Evolutionary conservation across 2,888 invertebrate genomes (phyloP).

Genomic region (Hoplodrina blanda): DNA sequence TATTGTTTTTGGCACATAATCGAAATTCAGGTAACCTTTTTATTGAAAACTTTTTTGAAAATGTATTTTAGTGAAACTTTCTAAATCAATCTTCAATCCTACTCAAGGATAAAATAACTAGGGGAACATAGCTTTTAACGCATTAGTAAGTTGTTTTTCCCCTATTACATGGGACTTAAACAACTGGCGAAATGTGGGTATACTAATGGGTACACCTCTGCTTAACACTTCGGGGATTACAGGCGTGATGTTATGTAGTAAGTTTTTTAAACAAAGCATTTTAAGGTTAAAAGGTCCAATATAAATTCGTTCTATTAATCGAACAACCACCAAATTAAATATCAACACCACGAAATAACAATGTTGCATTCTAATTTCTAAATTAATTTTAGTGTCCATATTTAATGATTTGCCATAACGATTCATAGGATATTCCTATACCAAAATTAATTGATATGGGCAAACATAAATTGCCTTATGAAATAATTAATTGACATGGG

Average conservation of each 20-base stretch:
- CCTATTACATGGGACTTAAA: too few relatives aligned
- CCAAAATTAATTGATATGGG: constrained; percentile 11
- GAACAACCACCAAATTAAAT: neutral
- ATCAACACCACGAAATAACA: neutral
- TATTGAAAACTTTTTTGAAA: neutral
- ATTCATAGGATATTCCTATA: neutral
- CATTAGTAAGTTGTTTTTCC: too few relatives aligned
- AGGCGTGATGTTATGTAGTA: too few relatives aligned
- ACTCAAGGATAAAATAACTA: too few relatives aligned
- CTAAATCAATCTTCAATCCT: neutral
- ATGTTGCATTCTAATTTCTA: constrained; percentile 15
- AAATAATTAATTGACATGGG: constrained; percentile 24
- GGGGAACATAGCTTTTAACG: too few relatives aligned
- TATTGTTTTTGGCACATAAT: neutral
- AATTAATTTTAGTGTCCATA: constrained; percentile 8
- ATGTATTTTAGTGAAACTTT: neutral
- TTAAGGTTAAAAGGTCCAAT: too few relatives aligned
- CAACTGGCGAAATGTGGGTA: too few relatives aligned
- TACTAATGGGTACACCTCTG: too few relatives aligned
- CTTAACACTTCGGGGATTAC: too few relatives aligned
- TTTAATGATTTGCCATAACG: constrained; percentile 12
- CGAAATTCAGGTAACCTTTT: neutral
- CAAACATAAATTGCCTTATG: constrained; percentile 6
- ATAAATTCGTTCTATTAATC: neutral
- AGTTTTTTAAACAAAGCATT: too few relatives aligned